These are phyloP conservation scores for Allacma fusca DNA, from an alignment of 2,888 invertebrate species.

Conservation along the genomic window DNA sequence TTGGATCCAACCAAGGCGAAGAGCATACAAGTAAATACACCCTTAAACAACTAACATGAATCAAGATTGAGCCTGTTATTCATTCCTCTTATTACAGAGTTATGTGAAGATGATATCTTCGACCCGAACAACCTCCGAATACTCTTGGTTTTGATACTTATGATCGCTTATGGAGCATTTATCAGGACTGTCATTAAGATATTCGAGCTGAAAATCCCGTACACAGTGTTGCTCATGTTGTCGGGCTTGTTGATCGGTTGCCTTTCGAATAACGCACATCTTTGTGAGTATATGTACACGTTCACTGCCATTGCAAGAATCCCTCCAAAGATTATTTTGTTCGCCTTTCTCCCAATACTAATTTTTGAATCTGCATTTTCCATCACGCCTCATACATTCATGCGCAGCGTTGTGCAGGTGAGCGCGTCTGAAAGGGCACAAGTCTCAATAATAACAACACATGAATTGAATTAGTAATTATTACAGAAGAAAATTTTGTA, in stretches of 20 bases:
- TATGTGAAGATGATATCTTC: conserved; percentile 48
- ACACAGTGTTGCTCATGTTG: conserved; percentile 59
- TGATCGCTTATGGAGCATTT: conserved; percentile 53
- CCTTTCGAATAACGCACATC: conserved; percentile 46
- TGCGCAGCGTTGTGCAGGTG: conserved; percentile 41
- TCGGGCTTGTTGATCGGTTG: conserved; percentile 55
- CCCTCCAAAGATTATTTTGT: conserved; percentile 54
- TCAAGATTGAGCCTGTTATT: too few relatives aligned
- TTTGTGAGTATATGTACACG: conserved; percentile 47
- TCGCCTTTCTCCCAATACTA: conserved; percentile 57
- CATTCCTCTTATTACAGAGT: too few relatives aligned
- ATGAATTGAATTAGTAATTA: too few relatives aligned
- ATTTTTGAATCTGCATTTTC: conserved; percentile 60
- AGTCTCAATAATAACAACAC: too few relatives aligned
- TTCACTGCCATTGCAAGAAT: conserved; percentile 53
- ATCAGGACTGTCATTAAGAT: conserved; percentile 45
- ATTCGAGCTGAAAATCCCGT: conserved; percentile 50
- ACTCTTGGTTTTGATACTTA: conserved; percentile 54
- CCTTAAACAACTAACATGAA: too few relatives aligned
- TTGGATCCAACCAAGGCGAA: too few relatives aligned
- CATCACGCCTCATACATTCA: conserved; percentile 57
- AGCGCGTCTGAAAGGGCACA: neutral
- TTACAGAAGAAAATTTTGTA: too few relatives aligned
- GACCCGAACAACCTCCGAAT: conserved; percentile 47
- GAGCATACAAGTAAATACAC: too few relatives aligned